Conservation (phyloP, 2,797 vertebrate species). For the Enteromius afrohamiltoni region DNA sequence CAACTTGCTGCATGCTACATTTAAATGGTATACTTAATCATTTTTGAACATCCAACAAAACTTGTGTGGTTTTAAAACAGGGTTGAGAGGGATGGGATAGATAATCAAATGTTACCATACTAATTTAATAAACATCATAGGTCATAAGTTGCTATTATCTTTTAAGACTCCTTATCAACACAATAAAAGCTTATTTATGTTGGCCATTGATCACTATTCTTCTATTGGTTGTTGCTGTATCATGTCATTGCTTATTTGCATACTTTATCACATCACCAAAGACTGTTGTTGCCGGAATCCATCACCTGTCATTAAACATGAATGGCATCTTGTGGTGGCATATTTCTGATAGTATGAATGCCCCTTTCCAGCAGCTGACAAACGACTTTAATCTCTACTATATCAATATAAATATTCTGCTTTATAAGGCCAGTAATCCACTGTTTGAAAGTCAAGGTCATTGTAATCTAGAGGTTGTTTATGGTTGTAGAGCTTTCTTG, state of each 20-base stretch:
- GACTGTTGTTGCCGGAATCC: neutral
- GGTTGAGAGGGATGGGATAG: too few species aligned
- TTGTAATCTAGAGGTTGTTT: neutral
- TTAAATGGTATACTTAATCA: neutral
- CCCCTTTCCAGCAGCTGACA: neutral
- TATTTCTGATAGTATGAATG: neutral
- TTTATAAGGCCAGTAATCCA: constrained; percentile 23
- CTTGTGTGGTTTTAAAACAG: neutral
- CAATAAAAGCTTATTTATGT: neutral
- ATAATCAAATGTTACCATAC: neutral
- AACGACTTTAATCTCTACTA: neutral
- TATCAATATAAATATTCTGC: neutral
- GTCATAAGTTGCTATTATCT: constrained; percentile 6
- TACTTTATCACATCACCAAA: neutral
- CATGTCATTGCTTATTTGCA: neutral
- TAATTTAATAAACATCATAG: neutral
- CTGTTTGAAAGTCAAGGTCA: constrained; percentile 14
- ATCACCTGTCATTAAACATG: neutral
- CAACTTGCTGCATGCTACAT: neutral
- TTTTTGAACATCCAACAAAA: neutral
- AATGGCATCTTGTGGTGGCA: neutral
- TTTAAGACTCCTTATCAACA: neutral
- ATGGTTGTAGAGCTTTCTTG: neutral
- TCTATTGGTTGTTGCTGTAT: neutral
- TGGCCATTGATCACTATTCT: neutral